Percentiles rank a stretch among this genome's conserved stretches.
Evolutionary conservation across 2,888 invertebrate genomes (phyloP).

Genomic region (Cryptophagus acutangulus): DNA sequence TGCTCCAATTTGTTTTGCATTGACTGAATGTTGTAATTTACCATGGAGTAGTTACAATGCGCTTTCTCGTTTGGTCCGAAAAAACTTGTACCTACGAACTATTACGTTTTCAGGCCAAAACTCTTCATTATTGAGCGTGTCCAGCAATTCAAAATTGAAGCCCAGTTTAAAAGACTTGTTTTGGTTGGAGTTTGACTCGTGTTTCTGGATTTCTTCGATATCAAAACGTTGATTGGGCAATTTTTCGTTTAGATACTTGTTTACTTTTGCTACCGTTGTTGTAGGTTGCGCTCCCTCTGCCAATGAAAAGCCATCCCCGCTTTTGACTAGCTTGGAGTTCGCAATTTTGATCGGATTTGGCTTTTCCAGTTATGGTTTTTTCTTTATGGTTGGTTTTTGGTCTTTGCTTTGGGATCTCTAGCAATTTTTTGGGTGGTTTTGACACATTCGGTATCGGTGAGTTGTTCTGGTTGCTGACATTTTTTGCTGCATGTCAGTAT

Average conservation of each 20-base stretch:
- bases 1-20: too few species aligned
- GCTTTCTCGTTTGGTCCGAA: conserved; percentile 2
- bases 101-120: conserved; percentile 1
- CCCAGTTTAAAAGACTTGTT: conserved; percentile 1
- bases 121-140: not conserved
- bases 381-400: not conserved
- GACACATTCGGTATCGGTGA: too few species aligned
- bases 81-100: too few species aligned
- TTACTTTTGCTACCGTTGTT: not conserved
- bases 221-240: not conserved
- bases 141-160: conserved; percentile 1
- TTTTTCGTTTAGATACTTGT: conserved; percentile 1
- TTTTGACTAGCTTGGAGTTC: not conserved
- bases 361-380: conserved; percentile 1
- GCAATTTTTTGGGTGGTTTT: too few species aligned
- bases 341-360: not conserved
- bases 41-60: not conserved
- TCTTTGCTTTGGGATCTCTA: not conserved
- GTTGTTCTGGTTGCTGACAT: too few species aligned
- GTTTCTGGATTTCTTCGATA: not conserved
- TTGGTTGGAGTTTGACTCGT: not conserved
- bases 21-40: conserved; percentile 1
- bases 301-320: conserved; percentile 1
- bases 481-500: not conserved
- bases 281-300: conserved; percentile 1